Evolutionary conservation across 2,888 invertebrate genomes (phyloP).

Genomic region (Pharmacophagus antenor): DNA sequence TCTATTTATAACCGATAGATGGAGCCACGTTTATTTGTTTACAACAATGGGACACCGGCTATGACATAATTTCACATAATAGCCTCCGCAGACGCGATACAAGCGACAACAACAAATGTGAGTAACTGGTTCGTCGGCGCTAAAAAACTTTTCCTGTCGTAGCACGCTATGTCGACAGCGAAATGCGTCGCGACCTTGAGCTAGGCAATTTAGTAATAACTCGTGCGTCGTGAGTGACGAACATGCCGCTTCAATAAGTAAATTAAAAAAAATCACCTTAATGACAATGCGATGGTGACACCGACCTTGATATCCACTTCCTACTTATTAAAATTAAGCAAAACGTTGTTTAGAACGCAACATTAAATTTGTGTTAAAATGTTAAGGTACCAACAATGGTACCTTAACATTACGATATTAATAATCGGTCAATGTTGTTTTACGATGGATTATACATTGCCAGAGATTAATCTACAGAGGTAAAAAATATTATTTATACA

Average conservation of each 20-base stretch:
- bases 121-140: slow-evolving; percentile 25
- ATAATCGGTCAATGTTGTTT: too few relatives aligned
- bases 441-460: too few relatives aligned
- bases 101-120: slow-evolving; percentile 28
- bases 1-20: slow-evolving; percentile 42
- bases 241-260: slow-evolving; percentile 11
- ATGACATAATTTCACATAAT: slow-evolving; percentile 67
- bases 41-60: slow-evolving; percentile 45
- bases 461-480: too few relatives aligned
- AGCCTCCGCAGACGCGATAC: slow-evolving; percentile 29
- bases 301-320: slow-evolving; percentile 10
- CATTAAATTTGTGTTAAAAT: background rate
- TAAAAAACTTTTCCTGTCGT: slow-evolving; percentile 24
- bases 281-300: slow-evolving; percentile 7
- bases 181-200: slow-evolving; percentile 24
- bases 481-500: too few relatives aligned
- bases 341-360: background rate
- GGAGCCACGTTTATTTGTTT: slow-evolving; percentile 56
- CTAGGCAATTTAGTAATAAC: slow-evolving; percentile 18
- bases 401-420: too few relatives aligned
- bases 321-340: background rate
- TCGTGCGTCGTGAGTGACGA: slow-evolving; percentile 4
- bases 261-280: slow-evolving; percentile 12
- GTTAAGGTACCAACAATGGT: too few relatives aligned
- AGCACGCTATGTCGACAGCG: slow-evolving; percentile 1